phyloP scores from a whole-genome alignment of 2,113 vertebrate genomes.

The Micromys minutus region DNA sequence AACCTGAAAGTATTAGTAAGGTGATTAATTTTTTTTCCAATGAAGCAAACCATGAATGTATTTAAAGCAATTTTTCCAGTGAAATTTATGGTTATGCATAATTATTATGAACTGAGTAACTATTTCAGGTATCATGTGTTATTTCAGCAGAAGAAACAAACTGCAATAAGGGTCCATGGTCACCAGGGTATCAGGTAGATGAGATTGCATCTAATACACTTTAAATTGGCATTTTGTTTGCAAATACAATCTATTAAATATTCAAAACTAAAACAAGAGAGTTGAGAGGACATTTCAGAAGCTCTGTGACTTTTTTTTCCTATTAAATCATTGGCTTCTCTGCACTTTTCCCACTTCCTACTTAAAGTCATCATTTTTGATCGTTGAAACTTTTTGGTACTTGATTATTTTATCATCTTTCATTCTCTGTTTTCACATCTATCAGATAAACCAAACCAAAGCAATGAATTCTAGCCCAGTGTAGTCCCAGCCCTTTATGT shows the following conservation, averaged over 20 bases:
- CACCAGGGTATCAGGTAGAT: neutral
- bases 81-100: constrained; percentile 53
- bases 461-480: neutral
- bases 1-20: constrained; percentile 46
- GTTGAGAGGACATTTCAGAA: neutral
- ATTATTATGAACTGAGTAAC: constrained; percentile 72
- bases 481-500: neutral
- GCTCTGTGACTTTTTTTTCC: neutral
- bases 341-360: neutral
- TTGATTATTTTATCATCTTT: neutral
- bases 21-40: constrained; percentile 67
- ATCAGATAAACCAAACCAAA: neutral
- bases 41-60: constrained; percentile 51
- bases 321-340: neutral
- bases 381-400: neutral
- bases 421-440: neutral
- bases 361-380: neutral
- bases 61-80: constrained; percentile 63
- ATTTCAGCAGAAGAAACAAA: neutral
- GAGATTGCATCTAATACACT: neutral
- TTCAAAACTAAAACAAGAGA: neutral
- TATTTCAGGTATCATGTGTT: neutral
- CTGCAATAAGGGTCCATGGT: neutral
- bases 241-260: constrained; percentile 39
- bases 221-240: constrained; percentile 22